These are phyloP conservation scores for Hippocampus zosterae DNA, from an alignment of 2,113 vertebrate genomes.

Conservation along the genomic window DNA sequence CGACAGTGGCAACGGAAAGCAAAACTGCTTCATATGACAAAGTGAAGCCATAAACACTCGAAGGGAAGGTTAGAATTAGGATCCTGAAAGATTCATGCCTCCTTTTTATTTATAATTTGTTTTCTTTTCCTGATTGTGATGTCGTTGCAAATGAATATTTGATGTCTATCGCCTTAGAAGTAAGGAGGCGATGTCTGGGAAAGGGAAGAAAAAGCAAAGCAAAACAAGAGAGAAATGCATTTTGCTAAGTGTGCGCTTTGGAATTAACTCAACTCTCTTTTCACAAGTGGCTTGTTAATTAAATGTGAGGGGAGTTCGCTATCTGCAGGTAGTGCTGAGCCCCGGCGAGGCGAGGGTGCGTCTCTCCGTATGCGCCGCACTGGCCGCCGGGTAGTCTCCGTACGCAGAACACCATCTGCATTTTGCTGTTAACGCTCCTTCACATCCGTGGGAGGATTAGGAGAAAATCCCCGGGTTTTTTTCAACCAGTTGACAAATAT, in stretches of 20 bases:
- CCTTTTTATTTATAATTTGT: constrained; percentile 73
- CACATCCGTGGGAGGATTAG: constrained; percentile 76
- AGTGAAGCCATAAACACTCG: constrained; percentile 66
- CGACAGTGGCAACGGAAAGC: constrained; percentile 61
- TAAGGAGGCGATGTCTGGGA: constrained; percentile 66
- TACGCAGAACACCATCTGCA: constrained; percentile 74
- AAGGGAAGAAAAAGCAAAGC: constrained; percentile 59
- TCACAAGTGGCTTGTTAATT: constrained; percentile 57
- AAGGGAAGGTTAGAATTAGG: constrained; percentile 66
- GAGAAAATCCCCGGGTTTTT: constrained; percentile 74
- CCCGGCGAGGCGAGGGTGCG: constrained; percentile 51
- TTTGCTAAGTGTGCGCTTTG: constrained; percentile 64
- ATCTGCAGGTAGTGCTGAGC: constrained; percentile 61
- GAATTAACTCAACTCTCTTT: constrained; percentile 44
- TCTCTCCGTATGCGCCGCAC: constrained; percentile 56
- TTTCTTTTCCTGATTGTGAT: constrained; percentile 70
- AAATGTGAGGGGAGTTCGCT: constrained; percentile 40
- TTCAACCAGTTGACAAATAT: constrained; percentile 81
- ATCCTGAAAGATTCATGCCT: constrained; percentile 75
- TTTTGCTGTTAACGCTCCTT: constrained; percentile 76
- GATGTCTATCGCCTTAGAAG: constrained; percentile 64
- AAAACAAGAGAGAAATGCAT: constrained; percentile 56
- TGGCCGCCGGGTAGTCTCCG: constrained; percentile 57
- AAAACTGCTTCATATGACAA: constrained; percentile 71
- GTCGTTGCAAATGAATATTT: constrained; percentile 72